Evolutionary conservation across 2,888 invertebrate genomes (phyloP).

Genomic region (Tenthredo livida): DNA sequence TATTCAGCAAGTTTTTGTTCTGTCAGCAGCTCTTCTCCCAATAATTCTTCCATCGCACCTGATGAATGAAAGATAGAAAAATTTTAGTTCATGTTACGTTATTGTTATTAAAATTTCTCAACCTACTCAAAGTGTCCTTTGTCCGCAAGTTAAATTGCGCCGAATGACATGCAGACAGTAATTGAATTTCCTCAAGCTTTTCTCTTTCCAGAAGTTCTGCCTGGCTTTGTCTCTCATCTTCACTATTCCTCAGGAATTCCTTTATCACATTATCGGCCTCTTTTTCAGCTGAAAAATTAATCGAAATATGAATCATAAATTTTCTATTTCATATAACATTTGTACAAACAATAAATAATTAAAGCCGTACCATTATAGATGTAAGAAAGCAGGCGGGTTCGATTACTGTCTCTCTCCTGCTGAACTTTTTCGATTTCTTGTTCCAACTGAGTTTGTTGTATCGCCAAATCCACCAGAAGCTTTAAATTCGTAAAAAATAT

Average conservation of each 20-base stretch:
- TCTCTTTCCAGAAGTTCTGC: conserved; percentile 83
- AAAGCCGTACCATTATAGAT: conserved; percentile 70
- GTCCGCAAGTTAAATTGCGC: conserved; percentile 81
- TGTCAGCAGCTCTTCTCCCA: conserved; percentile 84
- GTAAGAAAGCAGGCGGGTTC: conserved; percentile 69
- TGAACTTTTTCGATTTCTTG: conserved; percentile 85
- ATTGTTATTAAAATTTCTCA: not conserved
- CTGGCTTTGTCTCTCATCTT: conserved; percentile 82
- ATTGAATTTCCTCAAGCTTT: conserved; percentile 83
- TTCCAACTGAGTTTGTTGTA: conserved; percentile 85
- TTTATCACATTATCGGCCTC: conserved; percentile 84
- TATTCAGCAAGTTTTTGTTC: conserved; percentile 83
- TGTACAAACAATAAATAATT: conserved; percentile 46
- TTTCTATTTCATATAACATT: not conserved
- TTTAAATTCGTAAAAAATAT: conserved; percentile 65
- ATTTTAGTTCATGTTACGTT: conserved; percentile 24
- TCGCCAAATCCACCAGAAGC: conserved; percentile 80
- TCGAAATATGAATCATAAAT: conserved; percentile 9
- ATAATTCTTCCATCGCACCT: conserved; percentile 85
- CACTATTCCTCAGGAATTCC: conserved; percentile 83
- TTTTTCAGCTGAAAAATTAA: conserved; percentile 80
- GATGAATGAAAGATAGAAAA: conserved; percentile 54
- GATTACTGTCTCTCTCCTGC: conserved; percentile 81
- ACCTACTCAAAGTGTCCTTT: conserved; percentile 82
- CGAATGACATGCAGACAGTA: conserved; percentile 81